Evolutionary conservation across 2,888 invertebrate species (phyloP).

Genomic region (Dolichopus griseipennis): DNA sequence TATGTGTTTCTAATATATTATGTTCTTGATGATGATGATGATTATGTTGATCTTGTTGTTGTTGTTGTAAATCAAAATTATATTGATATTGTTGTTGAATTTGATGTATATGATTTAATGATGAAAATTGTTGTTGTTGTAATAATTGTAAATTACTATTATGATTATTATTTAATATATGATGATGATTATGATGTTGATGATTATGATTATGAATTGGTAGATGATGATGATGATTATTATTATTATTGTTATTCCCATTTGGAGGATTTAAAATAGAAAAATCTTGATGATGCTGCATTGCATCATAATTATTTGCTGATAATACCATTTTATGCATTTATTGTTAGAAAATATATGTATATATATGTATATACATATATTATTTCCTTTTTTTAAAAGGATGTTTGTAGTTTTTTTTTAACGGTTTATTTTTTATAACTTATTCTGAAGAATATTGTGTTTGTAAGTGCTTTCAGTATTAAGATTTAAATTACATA

Average conservation of each 20-base stretch:
- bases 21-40: neutral
- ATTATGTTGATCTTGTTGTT: neutral
- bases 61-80: neutral
- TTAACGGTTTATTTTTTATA: too few species aligned
- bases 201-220: neutral
- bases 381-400: too few species aligned
- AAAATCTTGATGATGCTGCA: slow-evolving; percentile 13
- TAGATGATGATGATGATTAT: neutral
- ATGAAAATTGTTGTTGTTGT: neutral
- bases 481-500: too few species aligned
- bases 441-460: too few species aligned
- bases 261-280: neutral
- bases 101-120: slow-evolving; percentile 3
- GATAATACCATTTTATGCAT: slow-evolving; percentile 18
- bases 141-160: neutral
- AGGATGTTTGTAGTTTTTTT: too few species aligned
- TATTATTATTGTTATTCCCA: neutral
- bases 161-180: neutral
- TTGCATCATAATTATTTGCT: slow-evolving; percentile 20
- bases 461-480: too few species aligned
- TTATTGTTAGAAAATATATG: neutral
- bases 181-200: neutral
- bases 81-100: neutral
- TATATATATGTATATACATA: too few species aligned
- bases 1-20: neutral